phyloP scores from a whole-genome alignment of 2,888 invertebrate species.

The Apamea anceps region DNA sequence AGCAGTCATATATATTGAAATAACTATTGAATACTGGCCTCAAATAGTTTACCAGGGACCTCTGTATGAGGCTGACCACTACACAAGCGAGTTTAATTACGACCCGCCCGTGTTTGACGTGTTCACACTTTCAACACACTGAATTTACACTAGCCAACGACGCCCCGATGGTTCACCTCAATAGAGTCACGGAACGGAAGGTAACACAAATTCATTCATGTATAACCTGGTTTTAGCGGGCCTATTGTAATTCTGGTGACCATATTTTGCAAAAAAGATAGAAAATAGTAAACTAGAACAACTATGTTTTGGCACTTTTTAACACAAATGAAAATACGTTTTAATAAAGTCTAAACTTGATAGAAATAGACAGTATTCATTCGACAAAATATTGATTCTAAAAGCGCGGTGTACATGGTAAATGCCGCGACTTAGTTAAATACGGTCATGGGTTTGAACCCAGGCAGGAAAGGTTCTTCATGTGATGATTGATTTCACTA shows the following conservation, averaged over 20 bases:
- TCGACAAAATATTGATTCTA: neutral
- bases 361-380: neutral
- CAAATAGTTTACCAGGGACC: conserved; percentile 12
- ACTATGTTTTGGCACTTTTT: neutral
- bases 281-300: neutral
- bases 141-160: conserved; percentile 30
- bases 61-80: neutral
- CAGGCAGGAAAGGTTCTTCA: neutral
- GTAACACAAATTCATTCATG: neutral
- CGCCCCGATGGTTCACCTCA: neutral
- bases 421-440: neutral
- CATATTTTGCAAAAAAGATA: neutral
- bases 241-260: neutral
- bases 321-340: neutral
- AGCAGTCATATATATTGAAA: neutral
- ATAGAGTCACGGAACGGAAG: neutral
- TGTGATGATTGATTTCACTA: neutral
- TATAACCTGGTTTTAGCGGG: conserved; percentile 2
- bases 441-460: too few species aligned
- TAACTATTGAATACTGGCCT: conserved; percentile 6
- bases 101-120: conserved; percentile 20
- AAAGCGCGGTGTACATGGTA: neutral
- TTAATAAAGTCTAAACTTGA: neutral
- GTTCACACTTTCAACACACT: conserved; percentile 30
- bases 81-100: conserved; percentile 38